These are phyloP conservation scores for Neofelis nebulosa DNA, from an alignment of 2,113 vertebrate species.

Conservation along the genomic window DNA sequence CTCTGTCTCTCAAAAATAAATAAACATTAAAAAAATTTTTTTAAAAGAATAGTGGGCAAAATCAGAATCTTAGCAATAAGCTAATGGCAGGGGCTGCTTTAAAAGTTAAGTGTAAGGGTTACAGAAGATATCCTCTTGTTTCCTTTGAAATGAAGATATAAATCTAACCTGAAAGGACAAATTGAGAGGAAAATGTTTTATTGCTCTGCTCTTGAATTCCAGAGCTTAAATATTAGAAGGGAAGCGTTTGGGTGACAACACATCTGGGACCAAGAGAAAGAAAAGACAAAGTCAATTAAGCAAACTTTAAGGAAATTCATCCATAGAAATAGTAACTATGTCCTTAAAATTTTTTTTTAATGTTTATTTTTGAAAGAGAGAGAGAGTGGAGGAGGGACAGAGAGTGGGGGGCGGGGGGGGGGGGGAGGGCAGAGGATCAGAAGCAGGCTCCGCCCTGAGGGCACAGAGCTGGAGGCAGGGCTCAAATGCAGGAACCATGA, in stretches of 20 bases:
- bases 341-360: background rate
- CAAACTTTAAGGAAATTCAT: background rate
- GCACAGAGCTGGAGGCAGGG: too few relatives aligned
- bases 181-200: background rate
- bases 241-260: background rate
- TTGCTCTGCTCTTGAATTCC: background rate
- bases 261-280: background rate
- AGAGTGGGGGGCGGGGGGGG: too few relatives aligned
- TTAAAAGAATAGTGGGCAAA: background rate
- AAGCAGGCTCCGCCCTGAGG: too few relatives aligned
- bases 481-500: too few relatives aligned
- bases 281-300: background rate
- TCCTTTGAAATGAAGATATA: background rate
- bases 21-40: too few relatives aligned
- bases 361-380: too few relatives aligned
- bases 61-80: background rate
- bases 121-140: background rate
- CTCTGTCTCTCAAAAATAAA: too few relatives aligned
- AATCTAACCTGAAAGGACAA: background rate
- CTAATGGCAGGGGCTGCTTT: background rate
- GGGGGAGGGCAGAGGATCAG: too few relatives aligned
- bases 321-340: background rate
- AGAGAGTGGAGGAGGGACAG: too few relatives aligned
- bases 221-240: background rate
- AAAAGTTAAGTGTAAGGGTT: background rate